Evolutionary conservation across 1,140 invertebrate genomes (phyloP).

Genomic region (Eumeta japonica): DNA sequence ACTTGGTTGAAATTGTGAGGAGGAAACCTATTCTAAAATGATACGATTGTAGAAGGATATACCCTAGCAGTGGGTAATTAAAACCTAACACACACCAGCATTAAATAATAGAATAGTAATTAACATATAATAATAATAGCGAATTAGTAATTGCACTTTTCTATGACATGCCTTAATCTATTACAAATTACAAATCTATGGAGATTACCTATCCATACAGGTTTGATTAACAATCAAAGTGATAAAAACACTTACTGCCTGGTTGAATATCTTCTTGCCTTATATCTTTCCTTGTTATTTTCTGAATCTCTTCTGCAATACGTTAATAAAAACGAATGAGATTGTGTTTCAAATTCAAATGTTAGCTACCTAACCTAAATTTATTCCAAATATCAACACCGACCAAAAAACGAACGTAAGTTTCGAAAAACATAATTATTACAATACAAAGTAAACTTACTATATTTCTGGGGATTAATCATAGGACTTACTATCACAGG

Average conservation of each 20-base stretch:
- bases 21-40: no score
- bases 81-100: no score
- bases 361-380: background rate
- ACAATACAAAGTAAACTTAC: conserved; percentile 41
- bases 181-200: no score
- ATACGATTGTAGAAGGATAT: no score
- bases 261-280: conserved; percentile 68
- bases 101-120: no score
- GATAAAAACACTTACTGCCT: conserved; percentile 65
- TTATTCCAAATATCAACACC: background rate
- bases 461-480: conserved; percentile 60
- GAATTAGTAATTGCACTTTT: no score
- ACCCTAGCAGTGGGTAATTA: no score
- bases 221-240: no score
- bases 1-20: no score
- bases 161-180: no score
- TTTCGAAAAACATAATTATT: conserved; percentile 5
- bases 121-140: no score
- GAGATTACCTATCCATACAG: no score
- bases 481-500: conserved; percentile 64
- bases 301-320: conserved; percentile 63
- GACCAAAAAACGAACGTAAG: background rate
- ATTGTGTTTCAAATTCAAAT: background rate
- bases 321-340: conserved; percentile 10
- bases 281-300: conserved; percentile 57